Evolutionary conservation across 2,113 vertebrate species (phyloP).

Genomic region (Anhinga anhinga): DNA sequence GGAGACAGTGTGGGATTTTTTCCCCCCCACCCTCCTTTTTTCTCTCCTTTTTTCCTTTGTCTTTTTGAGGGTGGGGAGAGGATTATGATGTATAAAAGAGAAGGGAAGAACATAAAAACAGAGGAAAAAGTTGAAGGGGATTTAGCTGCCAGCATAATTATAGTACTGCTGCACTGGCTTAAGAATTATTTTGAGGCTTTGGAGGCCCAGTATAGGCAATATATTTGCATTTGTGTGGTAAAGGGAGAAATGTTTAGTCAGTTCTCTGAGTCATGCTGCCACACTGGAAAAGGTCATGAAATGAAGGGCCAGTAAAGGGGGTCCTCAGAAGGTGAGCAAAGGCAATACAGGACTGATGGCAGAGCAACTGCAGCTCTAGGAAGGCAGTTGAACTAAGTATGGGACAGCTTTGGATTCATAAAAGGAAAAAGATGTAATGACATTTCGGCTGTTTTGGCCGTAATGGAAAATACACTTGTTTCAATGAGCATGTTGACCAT

Average conservation of each 20-base stretch:
- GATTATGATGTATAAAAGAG: neutral
- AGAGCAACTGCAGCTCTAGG: neutral
- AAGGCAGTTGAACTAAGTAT: neutral
- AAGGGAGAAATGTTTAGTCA: neutral
- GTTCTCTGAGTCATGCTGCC: neutral
- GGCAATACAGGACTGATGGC: neutral
- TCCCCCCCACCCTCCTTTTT: accelerated
- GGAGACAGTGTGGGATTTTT: neutral
- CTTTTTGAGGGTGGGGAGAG: neutral
- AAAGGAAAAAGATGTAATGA: neutral
- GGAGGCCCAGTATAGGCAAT: neutral
- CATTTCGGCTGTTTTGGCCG: neutral
- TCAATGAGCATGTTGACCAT: accelerated
- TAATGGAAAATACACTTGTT: neutral
- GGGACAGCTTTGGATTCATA: neutral
- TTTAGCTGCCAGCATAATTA: neutral
- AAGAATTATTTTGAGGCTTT: neutral
- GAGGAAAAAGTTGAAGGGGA: neutral
- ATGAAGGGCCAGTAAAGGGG: neutral
- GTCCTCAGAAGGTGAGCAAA: neutral
- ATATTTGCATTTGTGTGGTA: neutral
- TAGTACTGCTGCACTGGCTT: neutral
- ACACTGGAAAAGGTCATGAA: neutral
- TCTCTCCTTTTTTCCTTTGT: neutral
- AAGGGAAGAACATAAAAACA: neutral